A percentile compares a stretch with the other conserved stretches of the same genome.
phyloP scores from a whole-genome alignment of 2,888 invertebrate species.

The Drosophila quinaria region DNA sequence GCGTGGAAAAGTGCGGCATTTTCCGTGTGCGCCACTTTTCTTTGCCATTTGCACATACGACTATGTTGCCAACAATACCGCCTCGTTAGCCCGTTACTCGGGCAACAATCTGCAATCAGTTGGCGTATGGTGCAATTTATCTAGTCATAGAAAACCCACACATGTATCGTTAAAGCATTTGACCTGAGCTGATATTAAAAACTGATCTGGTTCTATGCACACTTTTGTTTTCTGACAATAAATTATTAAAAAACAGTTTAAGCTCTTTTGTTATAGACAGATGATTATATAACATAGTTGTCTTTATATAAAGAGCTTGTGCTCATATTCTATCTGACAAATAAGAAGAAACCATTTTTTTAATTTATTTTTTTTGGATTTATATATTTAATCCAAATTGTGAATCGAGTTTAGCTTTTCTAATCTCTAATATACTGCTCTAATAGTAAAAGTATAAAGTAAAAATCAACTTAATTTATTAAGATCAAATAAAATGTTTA shows the following conservation, averaged over 20 bases:
- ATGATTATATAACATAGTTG: not conserved
- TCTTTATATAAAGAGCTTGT: too few relatives aligned
- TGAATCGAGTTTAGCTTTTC: too few relatives aligned
- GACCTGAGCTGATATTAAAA: not conserved
- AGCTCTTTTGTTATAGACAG: not conserved
- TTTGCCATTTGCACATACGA: constrained; percentile 22
- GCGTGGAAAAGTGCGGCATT: constrained; percentile 46
- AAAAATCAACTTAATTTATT: not conserved
- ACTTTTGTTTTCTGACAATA: not conserved
- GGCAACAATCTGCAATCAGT: constrained; percentile 14
- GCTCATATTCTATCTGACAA: not conserved
- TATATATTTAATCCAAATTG: too few relatives aligned
- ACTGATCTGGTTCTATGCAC: not conserved
- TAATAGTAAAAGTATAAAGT: too few relatives aligned
- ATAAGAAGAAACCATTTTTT: too few relatives aligned
- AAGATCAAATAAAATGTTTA: constrained; percentile 2
- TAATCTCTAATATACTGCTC: too few relatives aligned
- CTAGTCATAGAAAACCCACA: not conserved
- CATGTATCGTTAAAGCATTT: not conserved
- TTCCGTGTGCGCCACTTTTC: constrained; percentile 26
- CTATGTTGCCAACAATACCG: constrained; percentile 19
- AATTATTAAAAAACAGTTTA: not conserved
- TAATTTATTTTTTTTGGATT: too few relatives aligned
- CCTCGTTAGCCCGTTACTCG: constrained; percentile 30
- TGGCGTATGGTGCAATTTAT: constrained; percentile 9